These are phyloP conservation scores for Prostheceraeus crozeri DNA, from an alignment of 2,888 invertebrate species.

Conservation along the genomic window DNA sequence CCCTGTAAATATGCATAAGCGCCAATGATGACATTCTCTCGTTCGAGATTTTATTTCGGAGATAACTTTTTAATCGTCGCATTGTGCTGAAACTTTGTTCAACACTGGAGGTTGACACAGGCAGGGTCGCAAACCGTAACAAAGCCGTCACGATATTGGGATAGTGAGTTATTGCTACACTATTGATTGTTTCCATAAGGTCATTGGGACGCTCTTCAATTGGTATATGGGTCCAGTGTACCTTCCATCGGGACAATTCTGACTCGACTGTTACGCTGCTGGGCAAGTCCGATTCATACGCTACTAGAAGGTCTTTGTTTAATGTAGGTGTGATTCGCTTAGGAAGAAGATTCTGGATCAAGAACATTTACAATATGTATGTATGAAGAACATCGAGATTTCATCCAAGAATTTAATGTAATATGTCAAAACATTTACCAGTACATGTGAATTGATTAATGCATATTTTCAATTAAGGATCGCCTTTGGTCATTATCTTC, in stretches of 20 bases:
- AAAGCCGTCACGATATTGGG: slow-evolving; percentile 11
- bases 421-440: too few species aligned
- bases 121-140: not conserved
- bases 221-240: not conserved
- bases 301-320: not conserved
- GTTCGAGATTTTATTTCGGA: slow-evolving; percentile 10
- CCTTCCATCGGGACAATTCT: slow-evolving; percentile 3
- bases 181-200: slow-evolving; percentile 14
- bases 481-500: too few species aligned
- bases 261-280: not conserved
- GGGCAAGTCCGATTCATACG: not conserved
- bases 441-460: too few species aligned
- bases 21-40: slow-evolving; percentile 14
- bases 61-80: slow-evolving; percentile 6
- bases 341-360: too few species aligned
- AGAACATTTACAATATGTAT: too few species aligned
- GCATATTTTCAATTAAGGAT: too few species aligned
- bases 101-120: slow-evolving; percentile 1
- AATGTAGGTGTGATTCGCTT: slow-evolving; percentile 4
- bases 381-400: too few species aligned
- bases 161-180: not conserved
- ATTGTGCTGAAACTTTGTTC: slow-evolving; percentile 4
- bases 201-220: not conserved
- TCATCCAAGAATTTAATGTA: too few species aligned
- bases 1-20: slow-evolving; percentile 13